These are phyloP conservation scores for Lynx canadensis DNA, from an alignment of 2,113 vertebrate genomes.

Conservation along the genomic window DNA sequence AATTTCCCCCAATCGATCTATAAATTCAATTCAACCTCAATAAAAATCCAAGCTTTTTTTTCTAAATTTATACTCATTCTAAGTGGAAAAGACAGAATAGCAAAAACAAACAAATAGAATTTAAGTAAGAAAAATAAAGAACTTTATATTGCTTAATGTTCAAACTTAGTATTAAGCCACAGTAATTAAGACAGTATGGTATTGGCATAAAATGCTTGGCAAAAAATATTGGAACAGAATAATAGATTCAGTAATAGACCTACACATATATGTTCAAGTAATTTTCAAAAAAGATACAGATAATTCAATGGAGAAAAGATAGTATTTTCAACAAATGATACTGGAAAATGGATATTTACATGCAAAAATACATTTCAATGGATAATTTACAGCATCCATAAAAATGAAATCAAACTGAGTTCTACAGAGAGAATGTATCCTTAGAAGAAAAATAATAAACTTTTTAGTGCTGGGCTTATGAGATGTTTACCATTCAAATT, in stretches of 20 bases:
- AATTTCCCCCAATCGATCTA: background rate
- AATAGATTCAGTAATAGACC: background rate
- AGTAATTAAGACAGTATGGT: background rate
- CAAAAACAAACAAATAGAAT: background rate
- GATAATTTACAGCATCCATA: background rate
- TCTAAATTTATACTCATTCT: background rate
- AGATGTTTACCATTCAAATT: background rate
- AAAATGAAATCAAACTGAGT: background rate
- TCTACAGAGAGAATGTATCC: background rate
- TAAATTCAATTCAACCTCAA: background rate
- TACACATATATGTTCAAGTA: background rate
- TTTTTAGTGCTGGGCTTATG: background rate
- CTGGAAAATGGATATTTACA: background rate
- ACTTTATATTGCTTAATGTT: background rate
- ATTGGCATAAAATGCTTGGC: background rate
- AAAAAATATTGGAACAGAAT: background rate
- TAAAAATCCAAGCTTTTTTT: background rate
- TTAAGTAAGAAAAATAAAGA: background rate
- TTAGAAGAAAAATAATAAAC: background rate
- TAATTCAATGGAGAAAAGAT: background rate
- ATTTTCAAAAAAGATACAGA: background rate
- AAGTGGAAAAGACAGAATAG: background rate
- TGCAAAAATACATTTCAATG: background rate
- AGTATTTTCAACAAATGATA: background rate
- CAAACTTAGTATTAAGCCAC: background rate